These are phyloP conservation scores for Epinotia demarniana DNA, from an alignment of 2,888 invertebrate genomes.

Conservation along the genomic window DNA sequence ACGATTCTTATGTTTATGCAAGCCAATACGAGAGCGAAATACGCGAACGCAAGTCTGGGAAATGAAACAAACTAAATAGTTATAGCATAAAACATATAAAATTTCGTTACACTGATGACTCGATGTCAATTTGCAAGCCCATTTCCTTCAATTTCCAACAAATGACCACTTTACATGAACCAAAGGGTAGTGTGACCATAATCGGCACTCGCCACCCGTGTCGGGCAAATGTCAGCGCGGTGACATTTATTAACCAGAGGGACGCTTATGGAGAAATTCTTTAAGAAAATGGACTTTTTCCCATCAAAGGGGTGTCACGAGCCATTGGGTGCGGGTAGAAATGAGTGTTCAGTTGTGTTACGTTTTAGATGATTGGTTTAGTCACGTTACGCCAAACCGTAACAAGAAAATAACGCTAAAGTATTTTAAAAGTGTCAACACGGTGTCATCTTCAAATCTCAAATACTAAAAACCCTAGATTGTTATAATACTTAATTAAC, in stretches of 20 bases:
- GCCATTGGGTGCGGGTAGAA: slow-evolving; percentile 29
- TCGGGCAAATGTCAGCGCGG: slow-evolving; percentile 58
- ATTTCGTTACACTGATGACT: slow-evolving; percentile 12
- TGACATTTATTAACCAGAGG: slow-evolving; percentile 80
- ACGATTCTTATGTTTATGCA: no score
- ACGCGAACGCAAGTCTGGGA: no score
- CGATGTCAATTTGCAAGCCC: slow-evolving; percentile 26
- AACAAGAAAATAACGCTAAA: background rate
- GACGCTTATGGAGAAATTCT: slow-evolving; percentile 75
- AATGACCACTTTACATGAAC: slow-evolving; percentile 36
- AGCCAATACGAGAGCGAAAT: no score
- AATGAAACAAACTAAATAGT: background rate
- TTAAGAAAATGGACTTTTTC: slow-evolving; percentile 67
- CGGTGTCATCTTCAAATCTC: no score
- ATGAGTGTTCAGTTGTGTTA: slow-evolving; percentile 2
- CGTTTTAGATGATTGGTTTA: slow-evolving; percentile 11
- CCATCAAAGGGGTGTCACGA: slow-evolving; percentile 58
- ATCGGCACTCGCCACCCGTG: slow-evolving; percentile 56
- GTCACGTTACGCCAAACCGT: background rate
- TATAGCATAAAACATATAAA: background rate
- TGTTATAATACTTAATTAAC: no score
- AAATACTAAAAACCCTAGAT: no score
- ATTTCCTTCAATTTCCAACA: slow-evolving; percentile 26
- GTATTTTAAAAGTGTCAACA: background rate
- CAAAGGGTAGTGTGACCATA: slow-evolving; percentile 39